Conservation (phyloP, 2,113 vertebrate species). For the Sorex fumeus region DNA sequence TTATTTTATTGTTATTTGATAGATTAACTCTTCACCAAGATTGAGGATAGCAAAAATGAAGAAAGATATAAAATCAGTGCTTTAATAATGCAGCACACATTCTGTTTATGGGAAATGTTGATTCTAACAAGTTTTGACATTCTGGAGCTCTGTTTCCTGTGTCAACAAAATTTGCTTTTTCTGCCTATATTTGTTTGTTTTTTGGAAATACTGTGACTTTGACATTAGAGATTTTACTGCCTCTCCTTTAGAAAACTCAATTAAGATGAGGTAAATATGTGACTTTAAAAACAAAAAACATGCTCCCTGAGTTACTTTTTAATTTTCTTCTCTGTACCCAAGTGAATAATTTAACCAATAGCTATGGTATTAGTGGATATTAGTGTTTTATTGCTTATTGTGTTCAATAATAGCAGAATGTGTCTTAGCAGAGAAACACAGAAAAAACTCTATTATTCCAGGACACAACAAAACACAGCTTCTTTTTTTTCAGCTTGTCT, state of each 20-base stretch:
- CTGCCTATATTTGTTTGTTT: not conserved
- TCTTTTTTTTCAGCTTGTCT: conserved; percentile 8
- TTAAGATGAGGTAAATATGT: conserved; percentile 54
- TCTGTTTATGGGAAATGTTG: conserved; percentile 43
- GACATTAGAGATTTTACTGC: conserved; percentile 61
- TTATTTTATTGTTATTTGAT: conserved; percentile 47
- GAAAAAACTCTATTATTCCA: conserved; percentile 52
- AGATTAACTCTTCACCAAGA: conserved; percentile 31
- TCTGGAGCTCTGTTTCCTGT: conserved; percentile 25
- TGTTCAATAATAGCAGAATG: conserved; percentile 48
- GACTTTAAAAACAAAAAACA: conserved; percentile 35
- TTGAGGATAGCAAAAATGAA: conserved; percentile 48
- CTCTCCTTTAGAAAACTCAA: conserved; percentile 52
- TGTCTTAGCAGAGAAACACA: conserved; percentile 55
- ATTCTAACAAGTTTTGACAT: conserved; percentile 2
- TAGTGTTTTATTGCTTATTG: conserved; percentile 61
- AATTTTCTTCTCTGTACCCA: conserved; percentile 54
- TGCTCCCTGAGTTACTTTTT: conserved; percentile 61
- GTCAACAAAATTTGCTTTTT: not conserved
- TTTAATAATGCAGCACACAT: conserved; percentile 21
- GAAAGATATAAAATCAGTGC: conserved; percentile 41
- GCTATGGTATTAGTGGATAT: conserved; percentile 54
- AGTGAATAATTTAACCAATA: conserved; percentile 62
- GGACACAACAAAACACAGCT: conserved; percentile 15
- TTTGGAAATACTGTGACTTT: conserved; percentile 15